Evolutionary conservation across 2,888 invertebrate genomes (phyloP), one percentile per base, ranked within the genome.

Genomic region (Pachymerium ferrugineum): DNA sequence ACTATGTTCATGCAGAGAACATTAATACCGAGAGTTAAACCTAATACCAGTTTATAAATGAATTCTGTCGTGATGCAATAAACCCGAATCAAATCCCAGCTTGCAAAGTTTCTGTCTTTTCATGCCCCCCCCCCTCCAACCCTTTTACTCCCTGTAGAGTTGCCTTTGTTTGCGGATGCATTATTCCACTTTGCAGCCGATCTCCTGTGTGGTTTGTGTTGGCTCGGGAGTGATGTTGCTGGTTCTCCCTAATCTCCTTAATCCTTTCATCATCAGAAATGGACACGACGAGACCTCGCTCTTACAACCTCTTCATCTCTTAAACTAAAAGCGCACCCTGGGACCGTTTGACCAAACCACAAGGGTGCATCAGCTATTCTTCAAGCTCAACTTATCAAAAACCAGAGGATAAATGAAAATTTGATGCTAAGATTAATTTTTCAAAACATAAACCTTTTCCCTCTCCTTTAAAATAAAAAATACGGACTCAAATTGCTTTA

Each of bases 171-270:
- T 62, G 62, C 62, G 62, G 28, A 62, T 62, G 62, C 62, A 62
- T 62, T 62, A 62, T 62, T 62, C 62, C 62, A 62, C 62, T 62
- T 62, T 62, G 62, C 62, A 62, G 14, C 12, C 62, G 62, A 62
- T 62, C 62, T 62, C 62, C 62, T 62, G 62, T 62, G 62, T 62
- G 62, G 62, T 62, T 62, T 62, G 62, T 62, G 62, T 62, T 62
- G 62, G 62, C 62, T 62, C 62, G 28, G 12, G 62, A 62, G 62
- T 62, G 62, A 62, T 62, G 62, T 62, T 62, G 62, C 62, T 62
- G 62, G 62, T 62, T 62, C 62, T 62, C 62, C 62, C 62, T 62
- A 62, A 62, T 62, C 62, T 62, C 62, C 62, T 62, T 62, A 62
- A 62, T 62, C 62, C 62, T 25, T 62, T 62, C 62, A 62, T 62